Base-by-base conservation (phyloP, 2,888 invertebrate species). In the Diaprepes abbreviatus region DNA sequence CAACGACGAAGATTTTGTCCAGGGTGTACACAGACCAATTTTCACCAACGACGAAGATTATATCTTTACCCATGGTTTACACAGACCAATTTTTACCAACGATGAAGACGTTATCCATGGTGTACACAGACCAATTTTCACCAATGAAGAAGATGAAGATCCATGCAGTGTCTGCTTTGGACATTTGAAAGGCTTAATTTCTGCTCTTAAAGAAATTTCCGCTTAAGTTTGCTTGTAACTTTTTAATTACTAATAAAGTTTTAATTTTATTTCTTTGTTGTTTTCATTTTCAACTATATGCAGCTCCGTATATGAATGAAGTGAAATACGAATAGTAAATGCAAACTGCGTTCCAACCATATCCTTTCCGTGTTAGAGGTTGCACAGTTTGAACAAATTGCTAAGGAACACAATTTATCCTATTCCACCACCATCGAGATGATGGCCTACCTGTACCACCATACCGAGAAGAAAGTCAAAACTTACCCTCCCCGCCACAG, bases 181-280 rank as follows among this genome's bases (percentile, higher is more conserved):
- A 21, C 69, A 70, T 12, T 66, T 76, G 68, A 45, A 36, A n/a
- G 17, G 14, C 2, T 52, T 75, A 66, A 70, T 74, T 64, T 65
- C 63, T 19, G 70, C 54, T 1, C 57, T 74, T 66, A 67, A 72
- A 60, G 71, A 65, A 64, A 72, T 38, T 36, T 28, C 60, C n/a
- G 48, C 28, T 21, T 66, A 35, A 33, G 24, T 17, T 43, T 58
- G 24, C 48, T 48, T n/a, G 19, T 7, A 48, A 3, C 2, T 24
- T 48, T 50, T n/a, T 5, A n/a, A 16, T 19, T 52, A 14, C 3
- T 9, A 52, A 43, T 43, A 43, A 43, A 43, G n/a, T 12, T 36
- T 2, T 33, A 33, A 33, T 33, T 33, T 9, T 33, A 7, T 5
- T 33, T 33, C 7, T 7, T 33, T 5, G 4, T 33, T 33, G 3